Evolutionary conservation across 2,888 invertebrate species (phyloP).

Genomic region (Scaptomyza polygonia): DNA sequence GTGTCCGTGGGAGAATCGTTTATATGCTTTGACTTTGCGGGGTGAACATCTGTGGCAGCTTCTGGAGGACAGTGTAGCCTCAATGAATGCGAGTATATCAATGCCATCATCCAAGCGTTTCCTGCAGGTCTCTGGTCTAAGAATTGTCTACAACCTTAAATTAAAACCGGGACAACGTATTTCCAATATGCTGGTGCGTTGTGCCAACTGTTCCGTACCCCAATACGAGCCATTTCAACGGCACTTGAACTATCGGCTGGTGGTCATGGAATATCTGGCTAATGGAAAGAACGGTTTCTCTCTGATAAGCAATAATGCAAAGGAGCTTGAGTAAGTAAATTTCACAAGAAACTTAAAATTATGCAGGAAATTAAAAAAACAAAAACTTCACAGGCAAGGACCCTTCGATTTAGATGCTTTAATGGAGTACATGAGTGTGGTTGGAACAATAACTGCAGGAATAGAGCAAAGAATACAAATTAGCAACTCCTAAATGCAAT

Average conservation of each 20-base stretch:
- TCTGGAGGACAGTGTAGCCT: slow-evolving; percentile 86
- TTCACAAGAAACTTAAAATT: no score
- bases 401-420: slow-evolving; percentile 77
- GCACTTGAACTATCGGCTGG: slow-evolving; percentile 87
- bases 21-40: slow-evolving; percentile 89
- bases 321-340: slow-evolving; percentile 70
- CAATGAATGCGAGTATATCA: slow-evolving; percentile 55
- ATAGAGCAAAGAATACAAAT: slow-evolving; percentile 71
- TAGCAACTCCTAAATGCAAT: background rate
- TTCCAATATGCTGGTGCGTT: slow-evolving; percentile 86
- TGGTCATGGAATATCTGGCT: slow-evolving; percentile 87
- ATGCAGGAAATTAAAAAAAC: background rate
- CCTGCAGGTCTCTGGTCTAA: slow-evolving; percentile 86
- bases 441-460: slow-evolving; percentile 62
- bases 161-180: slow-evolving; percentile 86
- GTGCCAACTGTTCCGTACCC: slow-evolving; percentile 88
- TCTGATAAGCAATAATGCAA: slow-evolving; percentile 82
- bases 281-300: slow-evolving; percentile 89
- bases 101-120: slow-evolving; percentile 64
- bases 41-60: slow-evolving; percentile 88
- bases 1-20: slow-evolving; percentile 91
- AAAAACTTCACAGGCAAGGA: slow-evolving; percentile 61
- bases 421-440: slow-evolving; percentile 63
- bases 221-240: slow-evolving; percentile 86
- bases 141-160: slow-evolving; percentile 86